These are phyloP conservation scores for Todus mexicanus DNA, from an alignment of 2,797 vertebrate genomes.

Conservation along the genomic window DNA sequence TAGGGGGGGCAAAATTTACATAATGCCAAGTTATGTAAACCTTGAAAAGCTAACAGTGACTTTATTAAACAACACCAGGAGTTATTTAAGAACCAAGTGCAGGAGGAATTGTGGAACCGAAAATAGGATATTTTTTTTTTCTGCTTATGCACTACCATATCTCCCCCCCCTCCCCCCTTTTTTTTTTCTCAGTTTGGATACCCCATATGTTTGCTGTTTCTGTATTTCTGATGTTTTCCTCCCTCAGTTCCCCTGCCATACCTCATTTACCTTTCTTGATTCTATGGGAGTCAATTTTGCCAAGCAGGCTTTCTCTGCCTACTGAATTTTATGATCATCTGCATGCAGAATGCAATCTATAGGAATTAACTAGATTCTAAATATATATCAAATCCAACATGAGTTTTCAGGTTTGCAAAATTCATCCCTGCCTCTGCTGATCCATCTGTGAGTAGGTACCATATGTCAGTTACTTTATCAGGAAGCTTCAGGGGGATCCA, in stretches of 20 bases:
- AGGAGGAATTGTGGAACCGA: background rate
- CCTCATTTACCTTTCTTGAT: slow-evolving; percentile 19
- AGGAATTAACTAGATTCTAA: slow-evolving; percentile 45
- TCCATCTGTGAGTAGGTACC: slow-evolving; percentile 56
- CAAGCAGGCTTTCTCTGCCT: background rate
- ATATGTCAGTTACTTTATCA: slow-evolving; percentile 66
- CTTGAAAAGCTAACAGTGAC: background rate
- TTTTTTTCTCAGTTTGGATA: background rate
- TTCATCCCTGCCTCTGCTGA: slow-evolving; percentile 46
- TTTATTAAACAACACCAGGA: background rate
- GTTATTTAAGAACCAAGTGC: slow-evolving; percentile 15
- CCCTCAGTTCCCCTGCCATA: background rate
- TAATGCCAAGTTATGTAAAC: slow-evolving; percentile 6
- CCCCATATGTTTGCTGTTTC: slow-evolving; percentile 1
- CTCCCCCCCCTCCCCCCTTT: too few species aligned
- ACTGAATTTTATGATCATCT: slow-evolving; percentile 39
- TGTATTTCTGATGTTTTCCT: slow-evolving; percentile 7
- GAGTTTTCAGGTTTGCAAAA: slow-evolving; percentile 48
- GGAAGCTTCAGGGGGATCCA: slow-evolving; percentile 63
- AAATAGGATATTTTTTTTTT: background rate
- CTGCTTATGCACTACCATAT: background rate
- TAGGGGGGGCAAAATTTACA: background rate
- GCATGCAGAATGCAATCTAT: slow-evolving; percentile 26
- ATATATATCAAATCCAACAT: slow-evolving; percentile 50
- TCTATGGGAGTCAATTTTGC: background rate